A percentile compares a stretch with the other conserved stretches of the same genome.
Conservation (phyloP, 2,113 vertebrate genomes). For the Calidris pugnax region DNA sequence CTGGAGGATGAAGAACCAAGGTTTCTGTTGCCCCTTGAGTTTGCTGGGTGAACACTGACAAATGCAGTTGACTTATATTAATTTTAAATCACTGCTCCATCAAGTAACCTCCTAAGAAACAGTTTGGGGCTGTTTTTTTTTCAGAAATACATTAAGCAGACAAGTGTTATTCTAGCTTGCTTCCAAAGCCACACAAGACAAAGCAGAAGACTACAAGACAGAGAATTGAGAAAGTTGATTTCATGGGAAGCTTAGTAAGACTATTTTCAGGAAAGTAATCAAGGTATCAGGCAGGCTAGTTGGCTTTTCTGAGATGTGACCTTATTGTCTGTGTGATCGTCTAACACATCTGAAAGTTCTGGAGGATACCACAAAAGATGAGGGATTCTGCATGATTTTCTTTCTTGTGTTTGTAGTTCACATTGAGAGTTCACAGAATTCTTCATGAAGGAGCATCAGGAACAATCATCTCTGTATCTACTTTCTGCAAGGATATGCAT, state of each 20-base stretch:
- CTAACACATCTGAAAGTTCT: background rate
- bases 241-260: background rate
- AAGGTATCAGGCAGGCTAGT: background rate
- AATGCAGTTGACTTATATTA: background rate
- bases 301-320: background rate
- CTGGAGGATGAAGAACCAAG: background rate
- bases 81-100: background rate
- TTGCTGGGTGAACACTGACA: background rate
- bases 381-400: background rate
- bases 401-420: background rate
- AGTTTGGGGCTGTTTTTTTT: background rate
- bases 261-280: background rate
- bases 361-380: background rate
- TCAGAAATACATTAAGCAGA: background rate
- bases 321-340: background rate
- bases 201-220: background rate
- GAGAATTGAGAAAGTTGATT: background rate
- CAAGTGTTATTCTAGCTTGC: background rate
- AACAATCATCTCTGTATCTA: background rate
- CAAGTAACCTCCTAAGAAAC: background rate
- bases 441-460: background rate
- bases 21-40: slow-evolving; percentile 13
- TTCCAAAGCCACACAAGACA: background rate
- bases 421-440: background rate
- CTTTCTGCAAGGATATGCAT: background rate